Conservation (phyloP, 2,888 invertebrate species). For the Germaria angustata region DNA sequence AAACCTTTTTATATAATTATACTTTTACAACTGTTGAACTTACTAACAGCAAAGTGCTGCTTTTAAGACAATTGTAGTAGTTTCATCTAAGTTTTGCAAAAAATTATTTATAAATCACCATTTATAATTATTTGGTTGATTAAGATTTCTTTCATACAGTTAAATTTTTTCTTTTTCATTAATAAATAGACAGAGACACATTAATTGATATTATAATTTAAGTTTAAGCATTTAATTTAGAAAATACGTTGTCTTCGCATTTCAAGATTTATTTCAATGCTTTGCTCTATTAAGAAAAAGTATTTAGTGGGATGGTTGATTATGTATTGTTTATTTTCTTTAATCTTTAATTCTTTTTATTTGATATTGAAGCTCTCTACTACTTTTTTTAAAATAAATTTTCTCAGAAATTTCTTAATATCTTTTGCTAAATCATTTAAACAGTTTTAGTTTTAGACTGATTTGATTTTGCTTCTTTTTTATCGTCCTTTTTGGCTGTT, state of each 20-base stretch:
- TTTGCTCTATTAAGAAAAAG: conserved; percentile 41
- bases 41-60: conserved; percentile 56
- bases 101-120: conserved; percentile 31
- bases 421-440: conserved; percentile 33
- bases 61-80: conserved; percentile 39
- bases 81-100: conserved; percentile 43
- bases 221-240: conserved; percentile 46
- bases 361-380: conserved; percentile 63
- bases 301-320: conserved; percentile 58
- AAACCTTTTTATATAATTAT: conserved; percentile 25
- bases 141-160: conserved; percentile 38
- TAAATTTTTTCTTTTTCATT: conserved; percentile 26
- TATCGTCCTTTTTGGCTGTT: conserved; percentile 76
- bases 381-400: conserved; percentile 45
- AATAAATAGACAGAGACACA: conserved; percentile 63
- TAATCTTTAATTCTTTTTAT: conserved; percentile 39
- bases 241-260: conserved; percentile 50
- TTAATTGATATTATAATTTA: conserved; percentile 43
- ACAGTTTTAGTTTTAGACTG: conserved; percentile 60
- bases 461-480: conserved; percentile 72
- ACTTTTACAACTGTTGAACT: conserved; percentile 41
- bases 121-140: conserved; percentile 28
- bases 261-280: conserved; percentile 32
- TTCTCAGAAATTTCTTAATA: conserved; percentile 21
- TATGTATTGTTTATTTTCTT: conserved; percentile 60